phyloP scores from a whole-genome alignment of 2,113 vertebrate genomes.

The Atrichornis clamosus region DNA sequence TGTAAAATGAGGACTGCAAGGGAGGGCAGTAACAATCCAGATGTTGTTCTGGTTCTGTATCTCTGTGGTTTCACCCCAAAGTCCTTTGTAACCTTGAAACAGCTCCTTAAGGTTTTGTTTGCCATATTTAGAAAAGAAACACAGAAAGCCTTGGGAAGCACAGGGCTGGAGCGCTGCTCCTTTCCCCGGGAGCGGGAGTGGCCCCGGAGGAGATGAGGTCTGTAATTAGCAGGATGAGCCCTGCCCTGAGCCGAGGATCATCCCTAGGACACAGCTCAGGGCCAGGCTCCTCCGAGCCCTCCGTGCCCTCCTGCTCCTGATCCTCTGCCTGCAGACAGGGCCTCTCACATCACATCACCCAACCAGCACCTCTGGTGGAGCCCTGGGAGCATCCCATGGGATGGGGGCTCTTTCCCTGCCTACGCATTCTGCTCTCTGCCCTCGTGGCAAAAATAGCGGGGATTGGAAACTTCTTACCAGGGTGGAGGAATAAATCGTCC shows the following conservation, averaged over 20 bases:
- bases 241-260: background rate
- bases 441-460: background rate
- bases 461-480: background rate
- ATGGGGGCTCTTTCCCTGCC: background rate
- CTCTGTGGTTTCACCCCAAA: background rate
- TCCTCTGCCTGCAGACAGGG: background rate
- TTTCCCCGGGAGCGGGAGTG: slow-evolving; percentile 16
- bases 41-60: background rate
- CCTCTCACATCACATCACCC: slow-evolving; percentile 6
- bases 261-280: background rate
- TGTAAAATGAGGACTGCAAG: background rate
- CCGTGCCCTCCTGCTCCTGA: background rate
- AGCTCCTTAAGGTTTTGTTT: background rate
- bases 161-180: background rate
- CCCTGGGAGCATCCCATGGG: background rate
- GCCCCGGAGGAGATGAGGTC: background rate
- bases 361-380: background rate
- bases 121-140: background rate
- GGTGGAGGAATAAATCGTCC: fast-evolving
- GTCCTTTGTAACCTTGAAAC: background rate
- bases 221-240: slow-evolving; percentile 29
- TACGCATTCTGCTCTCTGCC: background rate
- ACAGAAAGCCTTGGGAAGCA: background rate
- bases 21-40: background rate
- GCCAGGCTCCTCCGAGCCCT: background rate